Evolutionary conservation across 2,888 invertebrate species (phyloP).

Genomic region (Acleris literana): DNA sequence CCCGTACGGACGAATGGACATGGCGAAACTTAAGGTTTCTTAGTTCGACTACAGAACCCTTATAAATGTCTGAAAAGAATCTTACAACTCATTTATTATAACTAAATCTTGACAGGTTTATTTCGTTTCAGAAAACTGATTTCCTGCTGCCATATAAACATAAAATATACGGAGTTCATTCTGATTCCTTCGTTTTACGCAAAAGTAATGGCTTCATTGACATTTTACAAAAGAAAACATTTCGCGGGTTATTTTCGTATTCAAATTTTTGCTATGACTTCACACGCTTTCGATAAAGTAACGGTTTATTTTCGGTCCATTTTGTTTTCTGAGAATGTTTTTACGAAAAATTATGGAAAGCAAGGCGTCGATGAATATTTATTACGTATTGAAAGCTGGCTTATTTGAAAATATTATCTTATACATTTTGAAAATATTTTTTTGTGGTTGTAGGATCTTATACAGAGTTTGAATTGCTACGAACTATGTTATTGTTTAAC

Average conservation of each 20-base stretch:
- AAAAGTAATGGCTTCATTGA: constrained; percentile 1
- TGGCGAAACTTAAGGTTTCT: no score
- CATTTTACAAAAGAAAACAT: neutral
- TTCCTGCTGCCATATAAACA: neutral
- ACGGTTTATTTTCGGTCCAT: neutral
- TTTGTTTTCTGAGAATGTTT: neutral
- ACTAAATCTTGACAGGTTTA: neutral
- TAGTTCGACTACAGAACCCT: no score
- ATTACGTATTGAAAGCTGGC: neutral
- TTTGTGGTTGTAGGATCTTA: no score
- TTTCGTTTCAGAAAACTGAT: neutral
- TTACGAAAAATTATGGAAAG: neutral
- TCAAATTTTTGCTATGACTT: constrained; percentile 8
- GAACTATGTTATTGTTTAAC: no score
- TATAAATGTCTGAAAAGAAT: no score
- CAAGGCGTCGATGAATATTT: neutral
- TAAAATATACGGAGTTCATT: neutral
- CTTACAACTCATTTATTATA: no score
- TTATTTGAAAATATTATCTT: no score
- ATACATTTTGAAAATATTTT: no score
- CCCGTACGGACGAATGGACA: no score
- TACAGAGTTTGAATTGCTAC: no score
- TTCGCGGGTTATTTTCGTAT: constrained; percentile 1
- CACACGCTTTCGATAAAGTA: constrained; percentile 2
- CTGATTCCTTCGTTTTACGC: neutral